These are phyloP conservation scores for Melipona bicolor DNA, from an alignment of 2,888 invertebrate species.

Conservation along the genomic window DNA sequence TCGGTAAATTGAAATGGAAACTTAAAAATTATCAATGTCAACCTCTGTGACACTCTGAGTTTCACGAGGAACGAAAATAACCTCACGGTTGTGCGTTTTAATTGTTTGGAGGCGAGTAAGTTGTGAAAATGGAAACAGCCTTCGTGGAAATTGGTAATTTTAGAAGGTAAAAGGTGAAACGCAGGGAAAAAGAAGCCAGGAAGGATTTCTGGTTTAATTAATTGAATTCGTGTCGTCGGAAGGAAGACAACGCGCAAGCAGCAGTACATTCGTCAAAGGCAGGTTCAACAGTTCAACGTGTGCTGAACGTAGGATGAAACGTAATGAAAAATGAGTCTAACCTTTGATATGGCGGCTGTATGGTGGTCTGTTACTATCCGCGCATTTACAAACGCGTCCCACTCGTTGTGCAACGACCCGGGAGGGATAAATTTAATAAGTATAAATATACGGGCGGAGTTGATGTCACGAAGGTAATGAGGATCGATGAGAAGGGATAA, in stretches of 20 bases:
- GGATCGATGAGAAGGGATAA: not conserved
- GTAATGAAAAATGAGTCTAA: conserved; percentile 33
- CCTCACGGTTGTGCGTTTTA: too few relatives aligned
- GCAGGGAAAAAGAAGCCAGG: not conserved
- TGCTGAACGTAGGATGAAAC: not conserved
- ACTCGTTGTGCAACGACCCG: conserved; percentile 16
- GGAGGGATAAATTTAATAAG: conserved; percentile 41
- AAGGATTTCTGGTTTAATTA: conserved; percentile 35
- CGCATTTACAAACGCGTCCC: conserved; percentile 15
- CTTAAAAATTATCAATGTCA: too few relatives aligned
- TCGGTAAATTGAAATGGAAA: too few relatives aligned
- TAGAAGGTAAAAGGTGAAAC: too few relatives aligned
- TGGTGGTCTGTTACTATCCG: not conserved
- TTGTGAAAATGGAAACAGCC: not conserved
- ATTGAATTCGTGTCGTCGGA: conserved; percentile 24
- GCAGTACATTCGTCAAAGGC: not conserved
- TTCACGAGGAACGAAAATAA: too few relatives aligned
- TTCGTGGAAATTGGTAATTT: too few relatives aligned
- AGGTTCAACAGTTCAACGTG: not conserved
- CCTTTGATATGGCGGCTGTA: conserved; percentile 3
- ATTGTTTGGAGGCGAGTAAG: not conserved
- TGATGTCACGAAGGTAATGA: conserved; percentile 8
- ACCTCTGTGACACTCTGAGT: too few relatives aligned
- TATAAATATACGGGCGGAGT: conserved; percentile 16
- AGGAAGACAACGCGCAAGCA: not conserved